Evolutionary conservation across 2,797 vertebrate species (phyloP).

Genomic region (Phalanger gymnotis): DNA sequence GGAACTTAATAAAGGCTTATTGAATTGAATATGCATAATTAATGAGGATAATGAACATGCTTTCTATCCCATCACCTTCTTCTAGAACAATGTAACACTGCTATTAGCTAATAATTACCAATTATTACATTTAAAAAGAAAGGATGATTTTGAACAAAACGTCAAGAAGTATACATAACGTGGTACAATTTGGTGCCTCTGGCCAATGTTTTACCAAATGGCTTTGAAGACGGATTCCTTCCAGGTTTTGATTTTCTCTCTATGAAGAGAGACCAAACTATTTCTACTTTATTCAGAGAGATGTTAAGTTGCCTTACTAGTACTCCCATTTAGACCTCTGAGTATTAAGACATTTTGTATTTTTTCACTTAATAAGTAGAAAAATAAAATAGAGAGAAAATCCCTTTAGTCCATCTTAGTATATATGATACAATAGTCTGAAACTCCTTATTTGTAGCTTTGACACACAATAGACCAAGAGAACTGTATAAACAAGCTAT

Average conservation of each 20-base stretch:
- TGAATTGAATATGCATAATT: not conserved
- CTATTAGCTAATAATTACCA: not conserved
- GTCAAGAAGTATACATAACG: not conserved
- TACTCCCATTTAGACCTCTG: not conserved
- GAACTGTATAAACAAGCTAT: not conserved
- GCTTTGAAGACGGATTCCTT: not conserved
- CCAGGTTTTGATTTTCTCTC: not conserved
- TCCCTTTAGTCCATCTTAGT: not conserved
- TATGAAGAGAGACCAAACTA: not conserved
- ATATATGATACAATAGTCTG: not conserved
- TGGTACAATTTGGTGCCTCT: not conserved
- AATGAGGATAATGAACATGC: not conserved
- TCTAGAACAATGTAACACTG: not conserved
- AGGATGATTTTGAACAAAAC: not conserved
- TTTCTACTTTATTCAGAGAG: not conserved
- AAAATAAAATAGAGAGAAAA: not conserved
- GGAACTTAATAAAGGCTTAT: not conserved
- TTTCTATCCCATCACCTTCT: not conserved
- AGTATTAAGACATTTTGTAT: not conserved
- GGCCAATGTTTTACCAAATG: not conserved
- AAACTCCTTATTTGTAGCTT: not conserved
- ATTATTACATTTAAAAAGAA: constrained; percentile 7
- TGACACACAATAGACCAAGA: not conserved
- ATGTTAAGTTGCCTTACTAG: not conserved
- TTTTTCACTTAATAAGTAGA: not conserved